A percentile compares a stretch with the other conserved stretches of the same genome.
These are phyloP conservation scores for Mionectes macconnelli DNA, from an alignment of 2,113 vertebrate genomes.

Conservation along the genomic window DNA sequence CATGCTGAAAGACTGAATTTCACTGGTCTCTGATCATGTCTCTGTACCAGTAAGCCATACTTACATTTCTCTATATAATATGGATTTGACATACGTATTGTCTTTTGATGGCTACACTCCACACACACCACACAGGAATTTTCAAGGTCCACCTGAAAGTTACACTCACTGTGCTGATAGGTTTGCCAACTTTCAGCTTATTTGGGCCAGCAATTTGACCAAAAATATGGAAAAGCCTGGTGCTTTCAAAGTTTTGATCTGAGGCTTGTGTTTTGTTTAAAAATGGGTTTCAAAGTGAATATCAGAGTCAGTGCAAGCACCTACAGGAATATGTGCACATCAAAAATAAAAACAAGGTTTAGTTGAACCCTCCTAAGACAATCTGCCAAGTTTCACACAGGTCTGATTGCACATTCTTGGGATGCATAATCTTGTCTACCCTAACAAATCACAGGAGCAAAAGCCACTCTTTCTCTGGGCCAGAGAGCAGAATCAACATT, in stretches of 20 bases:
- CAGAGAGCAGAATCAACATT: not conserved
- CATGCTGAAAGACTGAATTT: not conserved
- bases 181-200: not conserved
- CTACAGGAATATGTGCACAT: not conserved
- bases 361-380: not conserved
- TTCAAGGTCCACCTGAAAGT: not conserved
- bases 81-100: not conserved
- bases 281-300: not conserved
- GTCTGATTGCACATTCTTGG: not conserved
- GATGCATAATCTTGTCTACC: not conserved
- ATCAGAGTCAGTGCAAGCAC: not conserved
- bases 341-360: constrained; percentile 4
- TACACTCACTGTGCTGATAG: not conserved
- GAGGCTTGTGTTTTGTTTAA: constrained; percentile 8
- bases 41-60: not conserved
- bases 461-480: not conserved
- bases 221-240: not conserved
- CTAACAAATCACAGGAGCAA: not conserved
- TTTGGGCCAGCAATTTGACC: not conserved
- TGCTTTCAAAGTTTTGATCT: not conserved
- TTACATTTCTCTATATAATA: not conserved
- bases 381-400: not conserved
- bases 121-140: not conserved
- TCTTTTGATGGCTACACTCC: not conserved
- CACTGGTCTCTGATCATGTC: not conserved